phyloP scores from a whole-genome alignment of 2,113 vertebrate species.

The Oenanthe melanoleuca region DNA sequence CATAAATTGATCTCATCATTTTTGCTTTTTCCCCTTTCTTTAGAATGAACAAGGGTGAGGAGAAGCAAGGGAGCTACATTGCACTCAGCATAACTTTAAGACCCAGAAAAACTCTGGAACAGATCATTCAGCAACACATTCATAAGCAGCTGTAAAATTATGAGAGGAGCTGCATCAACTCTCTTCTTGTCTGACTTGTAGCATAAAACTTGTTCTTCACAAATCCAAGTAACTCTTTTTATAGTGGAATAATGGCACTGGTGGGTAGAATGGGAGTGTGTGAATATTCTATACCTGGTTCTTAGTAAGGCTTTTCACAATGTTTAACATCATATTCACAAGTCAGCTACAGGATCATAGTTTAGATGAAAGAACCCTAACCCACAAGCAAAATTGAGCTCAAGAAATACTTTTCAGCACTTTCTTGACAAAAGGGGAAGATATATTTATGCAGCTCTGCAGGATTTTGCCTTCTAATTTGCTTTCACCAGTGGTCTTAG shows the following conservation, averaged over 20 bases:
- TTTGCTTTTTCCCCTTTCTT: not conserved
- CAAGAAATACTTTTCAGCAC: not conserved
- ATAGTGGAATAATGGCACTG: not conserved
- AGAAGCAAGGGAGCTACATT: not conserved
- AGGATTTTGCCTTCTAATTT: not conserved
- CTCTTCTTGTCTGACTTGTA: not conserved
- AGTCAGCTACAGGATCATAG: not conserved
- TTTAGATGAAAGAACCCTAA: not conserved
- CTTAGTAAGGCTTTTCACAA: not conserved
- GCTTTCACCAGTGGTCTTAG: not conserved
- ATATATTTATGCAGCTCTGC: not conserved
- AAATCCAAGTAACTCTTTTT: not conserved
- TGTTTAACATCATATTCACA: not conserved
- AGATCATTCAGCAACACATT: not conserved
- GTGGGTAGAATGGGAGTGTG: not conserved
- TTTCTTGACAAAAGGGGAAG: not conserved
- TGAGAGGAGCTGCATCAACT: not conserved
- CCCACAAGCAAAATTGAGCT: not conserved
- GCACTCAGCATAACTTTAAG: not conserved
- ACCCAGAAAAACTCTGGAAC: not conserved
- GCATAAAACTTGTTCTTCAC: not conserved
- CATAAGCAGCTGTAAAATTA: not conserved
- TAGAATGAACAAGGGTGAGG: not conserved
- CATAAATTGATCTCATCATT: not conserved
- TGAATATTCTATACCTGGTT: not conserved